Evolutionary conservation across 2,888 invertebrate species (phyloP), one percentile per base, ranked within the genome.

Genomic region (Magallana nippona): DNA sequence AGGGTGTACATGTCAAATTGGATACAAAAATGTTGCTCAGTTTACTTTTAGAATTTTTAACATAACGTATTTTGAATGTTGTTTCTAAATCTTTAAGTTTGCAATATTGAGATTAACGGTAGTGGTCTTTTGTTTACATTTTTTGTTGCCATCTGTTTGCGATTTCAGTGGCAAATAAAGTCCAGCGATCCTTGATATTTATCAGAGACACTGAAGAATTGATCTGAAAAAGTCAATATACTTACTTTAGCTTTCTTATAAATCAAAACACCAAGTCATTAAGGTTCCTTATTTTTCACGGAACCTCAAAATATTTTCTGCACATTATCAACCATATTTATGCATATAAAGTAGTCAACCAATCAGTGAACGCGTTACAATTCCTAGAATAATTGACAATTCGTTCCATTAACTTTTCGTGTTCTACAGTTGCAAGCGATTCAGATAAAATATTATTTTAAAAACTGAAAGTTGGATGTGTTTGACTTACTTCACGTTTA

Each of bases 241-340:
- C 71, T 27, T 27, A 71, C 71, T 71, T 10, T 27, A 13, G 0
- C 32, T 22, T 71, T 11, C 71, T 27, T 32, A 27, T 10, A 8
- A 22, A 71, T 71, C 1, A 5, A 11, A 15, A 27, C 3, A 3
- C 11, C 5, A 27, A 27, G 27, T 44, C 44, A 44, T 44, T 8
- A 44, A 44, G 44, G 44, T 44, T 44, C 44, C 44, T 44, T 44
- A 44, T 44, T 44, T n/a, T 44, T 5, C 44, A 44, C 44, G 8
- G 44, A 44, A 44, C 8, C 44, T 44, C 44, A 71, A 71, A 27
- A 71, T 27, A 27, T 71, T 27, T 22, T 71, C 71, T 2, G 32
- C 15, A 27, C 27, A 71, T 27, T 27, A 71, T 71, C 71, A 22
- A 71, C 71, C 71, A 71, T 71, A 71, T 71, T 71, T 71, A 71